A percentile compares a stretch with the other conserved stretches of the same genome.
These are phyloP conservation scores for Sesamia inferens DNA, from an alignment of 2,888 invertebrate species.

Conservation along the genomic window DNA sequence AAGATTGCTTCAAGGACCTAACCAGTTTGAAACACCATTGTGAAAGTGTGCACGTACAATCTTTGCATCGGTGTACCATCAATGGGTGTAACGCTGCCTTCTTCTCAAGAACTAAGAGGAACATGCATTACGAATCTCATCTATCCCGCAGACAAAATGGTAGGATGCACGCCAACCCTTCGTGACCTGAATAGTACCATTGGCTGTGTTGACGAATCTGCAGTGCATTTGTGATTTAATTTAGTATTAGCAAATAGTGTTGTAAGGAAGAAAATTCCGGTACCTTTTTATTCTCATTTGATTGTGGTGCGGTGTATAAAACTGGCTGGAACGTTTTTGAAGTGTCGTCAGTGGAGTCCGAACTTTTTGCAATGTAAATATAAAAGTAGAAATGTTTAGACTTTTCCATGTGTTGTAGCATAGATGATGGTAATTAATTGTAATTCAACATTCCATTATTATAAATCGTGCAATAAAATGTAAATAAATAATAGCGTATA, in stretches of 20 bases:
- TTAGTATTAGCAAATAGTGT: slow-evolving; percentile 82
- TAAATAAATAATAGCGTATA: slow-evolving; percentile 68
- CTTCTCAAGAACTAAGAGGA: slow-evolving; percentile 94
- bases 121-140: slow-evolving; percentile 93
- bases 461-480: slow-evolving; percentile 77
- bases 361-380: slow-evolving; percentile 54
- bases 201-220: slow-evolving; percentile 65
- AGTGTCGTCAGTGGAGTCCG: background rate
- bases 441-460: slow-evolving; percentile 86
- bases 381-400: slow-evolving; percentile 47
- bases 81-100: slow-evolving; percentile 94
- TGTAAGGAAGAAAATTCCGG: slow-evolving; percentile 69
- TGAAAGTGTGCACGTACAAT: slow-evolving; percentile 92
- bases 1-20: slow-evolving; percentile 91
- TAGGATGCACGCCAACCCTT: slow-evolving; percentile 74
- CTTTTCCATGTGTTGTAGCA: slow-evolving; percentile 58
- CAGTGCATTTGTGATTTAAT: slow-evolving; percentile 86
- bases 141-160: slow-evolving; percentile 83
- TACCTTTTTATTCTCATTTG: slow-evolving; percentile 76
- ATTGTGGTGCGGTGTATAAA: slow-evolving; percentile 32
- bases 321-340: slow-evolving; percentile 21
- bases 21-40: slow-evolving; percentile 93
- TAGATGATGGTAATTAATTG: slow-evolving; percentile 64
- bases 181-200: slow-evolving; percentile 77
- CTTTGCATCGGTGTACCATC: slow-evolving; percentile 94